Evolutionary conservation across 2,888 invertebrate genomes (phyloP).

Genomic region (Latrodectus elegans): DNA sequence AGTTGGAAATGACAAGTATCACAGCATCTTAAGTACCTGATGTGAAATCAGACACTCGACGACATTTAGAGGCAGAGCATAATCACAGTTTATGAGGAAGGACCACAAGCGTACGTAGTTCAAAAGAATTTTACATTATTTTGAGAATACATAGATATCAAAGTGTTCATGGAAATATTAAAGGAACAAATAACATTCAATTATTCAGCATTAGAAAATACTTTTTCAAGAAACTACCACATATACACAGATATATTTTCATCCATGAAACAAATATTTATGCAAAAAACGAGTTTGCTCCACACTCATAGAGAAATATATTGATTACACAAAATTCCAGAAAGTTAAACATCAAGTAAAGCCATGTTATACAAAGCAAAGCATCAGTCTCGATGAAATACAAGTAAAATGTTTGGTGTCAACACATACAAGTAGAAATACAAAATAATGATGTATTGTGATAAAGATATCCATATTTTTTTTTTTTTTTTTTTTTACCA

Average conservation of each 20-base stretch:
- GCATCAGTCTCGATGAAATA: neutral
- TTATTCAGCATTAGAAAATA: neutral
- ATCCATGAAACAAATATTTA: no score
- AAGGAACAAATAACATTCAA: neutral
- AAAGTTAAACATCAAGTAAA: neutral
- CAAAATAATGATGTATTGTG: neutral
- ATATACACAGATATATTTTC: neutral
- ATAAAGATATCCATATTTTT: neutral
- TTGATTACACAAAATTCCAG: neutral
- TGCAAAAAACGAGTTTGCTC: no score
- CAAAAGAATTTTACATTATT: constrained; percentile 32
- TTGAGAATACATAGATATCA: constrained; percentile 13
- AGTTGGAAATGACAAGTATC: constrained; percentile 51
- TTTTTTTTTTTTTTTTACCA: neutral
- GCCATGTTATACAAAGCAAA: neutral
- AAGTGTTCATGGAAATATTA: neutral
- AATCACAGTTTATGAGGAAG: constrained; percentile 49
- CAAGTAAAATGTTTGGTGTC: neutral
- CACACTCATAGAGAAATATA: neutral
- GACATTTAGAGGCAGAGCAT: constrained; percentile 48
- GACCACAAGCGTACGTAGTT: constrained; percentile 31
- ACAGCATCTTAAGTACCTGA: constrained; percentile 40
- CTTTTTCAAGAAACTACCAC: neutral
- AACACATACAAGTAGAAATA: neutral
- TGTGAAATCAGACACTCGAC: constrained; percentile 31